Evolutionary conservation across 2,797 vertebrate species (phyloP).

Genomic region (Cyprinella venusta): DNA sequence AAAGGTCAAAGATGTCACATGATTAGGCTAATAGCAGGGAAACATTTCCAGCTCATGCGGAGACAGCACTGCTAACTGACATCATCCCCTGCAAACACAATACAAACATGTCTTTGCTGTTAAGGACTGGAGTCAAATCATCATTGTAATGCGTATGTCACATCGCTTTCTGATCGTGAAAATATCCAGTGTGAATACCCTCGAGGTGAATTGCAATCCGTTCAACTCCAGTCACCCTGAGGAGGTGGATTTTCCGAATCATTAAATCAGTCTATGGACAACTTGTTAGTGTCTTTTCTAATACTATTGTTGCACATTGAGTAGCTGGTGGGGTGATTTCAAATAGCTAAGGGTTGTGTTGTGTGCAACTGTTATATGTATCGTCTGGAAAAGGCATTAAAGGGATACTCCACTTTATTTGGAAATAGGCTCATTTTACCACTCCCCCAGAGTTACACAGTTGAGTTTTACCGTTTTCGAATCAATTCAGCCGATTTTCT

Average conservation of each 20-base stretch:
- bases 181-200: neutral
- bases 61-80: conserved; percentile 29
- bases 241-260: conserved; percentile 18
- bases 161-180: neutral
- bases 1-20: conserved; percentile 42
- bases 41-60: neutral
- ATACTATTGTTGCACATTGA: neutral
- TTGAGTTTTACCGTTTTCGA: no score
- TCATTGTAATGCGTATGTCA: neutral
- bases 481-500: no score
- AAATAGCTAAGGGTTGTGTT: conserved; percentile 39
- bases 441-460: no score
- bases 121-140: neutral
- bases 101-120: conserved; percentile 13
- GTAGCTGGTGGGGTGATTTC: neutral
- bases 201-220: neutral
- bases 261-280: conserved; percentile 14
- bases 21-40: conserved; percentile 24
- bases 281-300: neutral
- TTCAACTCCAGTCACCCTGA: neutral
- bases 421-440: no score
- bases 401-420: no score
- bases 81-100: conserved; percentile 1
- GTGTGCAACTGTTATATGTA: conserved; percentile 42
- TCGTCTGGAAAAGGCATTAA: conserved; percentile 15